A percentile compares a stretch with the other conserved stretches of the same genome.
These are phyloP conservation scores for Odontesthes bonariensis DNA, from an alignment of 2,113 vertebrate species.

Conservation along the genomic window DNA sequence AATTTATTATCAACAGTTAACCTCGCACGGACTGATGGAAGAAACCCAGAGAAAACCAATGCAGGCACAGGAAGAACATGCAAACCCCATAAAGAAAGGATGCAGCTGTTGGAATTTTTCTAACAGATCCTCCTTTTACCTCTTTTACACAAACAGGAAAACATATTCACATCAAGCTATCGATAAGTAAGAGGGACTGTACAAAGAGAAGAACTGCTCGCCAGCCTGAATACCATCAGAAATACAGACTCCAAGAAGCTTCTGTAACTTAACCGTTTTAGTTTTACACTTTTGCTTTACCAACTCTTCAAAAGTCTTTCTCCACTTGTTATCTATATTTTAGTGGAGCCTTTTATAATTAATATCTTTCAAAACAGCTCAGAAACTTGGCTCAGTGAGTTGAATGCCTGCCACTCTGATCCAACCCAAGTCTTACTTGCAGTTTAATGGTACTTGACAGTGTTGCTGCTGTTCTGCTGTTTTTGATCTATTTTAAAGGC, in stretches of 20 bases:
- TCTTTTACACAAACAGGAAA: too few relatives aligned
- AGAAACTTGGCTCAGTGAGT: neutral
- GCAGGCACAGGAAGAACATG: too few relatives aligned
- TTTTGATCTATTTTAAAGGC: constrained; percentile 1
- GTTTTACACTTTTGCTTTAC: constrained; percentile 5
- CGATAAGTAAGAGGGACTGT: too few relatives aligned
- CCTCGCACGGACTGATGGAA: too few relatives aligned
- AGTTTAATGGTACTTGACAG: neutral
- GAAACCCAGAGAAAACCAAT: too few relatives aligned
- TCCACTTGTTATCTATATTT: constrained; percentile 51
- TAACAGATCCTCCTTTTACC: too few relatives aligned
- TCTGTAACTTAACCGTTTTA: constrained; percentile 14
- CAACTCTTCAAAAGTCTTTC: neutral
- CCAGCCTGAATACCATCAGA: neutral
- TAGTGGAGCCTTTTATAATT: constrained; percentile 49
- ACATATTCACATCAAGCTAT: too few relatives aligned
- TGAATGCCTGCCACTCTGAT: neutral
- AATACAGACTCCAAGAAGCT: neutral
- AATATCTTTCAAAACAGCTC: constrained; percentile 35
- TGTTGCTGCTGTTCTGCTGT: neutral
- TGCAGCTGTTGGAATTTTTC: too few relatives aligned
- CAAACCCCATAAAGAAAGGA: too few relatives aligned
- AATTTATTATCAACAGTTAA: too few relatives aligned
- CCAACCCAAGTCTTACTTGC: neutral
- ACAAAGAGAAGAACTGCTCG: neutral